Conservation (phyloP, 2,797 vertebrate species). For the Mormyrus hasselquistii region DNA sequence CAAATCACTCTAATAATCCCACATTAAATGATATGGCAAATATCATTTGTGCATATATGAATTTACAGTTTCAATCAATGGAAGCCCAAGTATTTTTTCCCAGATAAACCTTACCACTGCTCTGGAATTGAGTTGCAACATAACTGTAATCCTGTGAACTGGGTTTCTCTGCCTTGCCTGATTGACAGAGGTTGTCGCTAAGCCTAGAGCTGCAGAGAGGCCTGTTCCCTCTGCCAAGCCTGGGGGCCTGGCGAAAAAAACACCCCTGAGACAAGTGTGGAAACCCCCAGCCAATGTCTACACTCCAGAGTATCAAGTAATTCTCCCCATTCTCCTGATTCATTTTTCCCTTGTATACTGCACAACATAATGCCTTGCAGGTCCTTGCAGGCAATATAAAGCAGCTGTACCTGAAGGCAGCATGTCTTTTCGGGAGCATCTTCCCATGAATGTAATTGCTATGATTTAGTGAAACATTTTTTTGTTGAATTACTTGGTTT, state of each 20-base stretch:
- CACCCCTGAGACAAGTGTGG: constrained; percentile 46
- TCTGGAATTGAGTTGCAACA: neutral
- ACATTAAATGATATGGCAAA: neutral
- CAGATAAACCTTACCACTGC: neutral
- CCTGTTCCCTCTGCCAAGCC: constrained; percentile 37
- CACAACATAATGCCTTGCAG: neutral
- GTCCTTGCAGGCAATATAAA: neutral
- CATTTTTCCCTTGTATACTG: neutral
- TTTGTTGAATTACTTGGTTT: neutral
- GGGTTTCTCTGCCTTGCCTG: constrained; percentile 4
- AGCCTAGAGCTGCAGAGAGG: constrained; percentile 43
- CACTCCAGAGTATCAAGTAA: constrained; percentile 45
- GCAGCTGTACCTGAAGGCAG: neutral
- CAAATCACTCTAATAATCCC: neutral
- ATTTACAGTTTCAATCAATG: neutral
- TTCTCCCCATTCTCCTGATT: neutral
- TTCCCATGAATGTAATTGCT: neutral
- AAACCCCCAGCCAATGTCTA: constrained; percentile 44
- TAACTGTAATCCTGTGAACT: neutral
- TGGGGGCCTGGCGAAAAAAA: constrained; percentile 39
- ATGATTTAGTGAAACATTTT: neutral
- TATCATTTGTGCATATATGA: neutral
- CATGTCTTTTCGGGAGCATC: neutral
- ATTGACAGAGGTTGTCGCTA: constrained; percentile 43
- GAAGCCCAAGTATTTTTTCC: neutral